Conservation (phyloP, 2,797 vertebrate genomes). For the Diceros bicornis region DNA sequence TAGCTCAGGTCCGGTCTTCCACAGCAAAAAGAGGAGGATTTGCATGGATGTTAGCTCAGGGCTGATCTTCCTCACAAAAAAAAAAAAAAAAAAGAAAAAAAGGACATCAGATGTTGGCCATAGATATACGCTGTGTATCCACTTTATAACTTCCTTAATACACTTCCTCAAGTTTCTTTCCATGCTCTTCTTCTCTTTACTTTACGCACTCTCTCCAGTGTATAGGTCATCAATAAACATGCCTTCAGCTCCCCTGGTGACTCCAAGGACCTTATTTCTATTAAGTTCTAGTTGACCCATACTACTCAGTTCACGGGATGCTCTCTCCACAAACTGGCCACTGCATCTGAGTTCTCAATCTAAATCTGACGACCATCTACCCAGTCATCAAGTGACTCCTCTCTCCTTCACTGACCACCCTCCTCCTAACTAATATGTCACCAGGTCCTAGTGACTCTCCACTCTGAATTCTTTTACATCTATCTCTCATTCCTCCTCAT, state of each 20-base stretch:
- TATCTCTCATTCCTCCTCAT: not conserved
- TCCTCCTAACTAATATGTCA: not conserved
- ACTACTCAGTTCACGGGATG: not conserved
- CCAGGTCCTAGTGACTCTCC: not conserved
- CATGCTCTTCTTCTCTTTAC: not conserved
- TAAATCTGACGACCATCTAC: not conserved
- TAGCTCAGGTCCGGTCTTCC: no score
- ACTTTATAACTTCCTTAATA: not conserved
- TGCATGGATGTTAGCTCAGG: no score
- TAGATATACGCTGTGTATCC: not conserved
- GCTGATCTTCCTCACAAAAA: no score
- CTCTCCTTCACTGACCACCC: not conserved
- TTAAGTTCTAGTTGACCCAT: not conserved
- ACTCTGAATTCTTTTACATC: not conserved
- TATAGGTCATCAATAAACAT: not conserved
- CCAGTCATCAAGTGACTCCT: not conserved
- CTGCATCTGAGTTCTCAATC: not conserved
- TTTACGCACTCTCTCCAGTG: not conserved
- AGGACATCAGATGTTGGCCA: not conserved
- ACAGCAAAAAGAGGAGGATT: no score
- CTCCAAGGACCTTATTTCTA: not conserved
- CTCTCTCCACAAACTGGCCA: not conserved
- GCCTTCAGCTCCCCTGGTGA: not conserved
- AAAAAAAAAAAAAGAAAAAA: not conserved
- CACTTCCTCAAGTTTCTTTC: not conserved